Base-by-base conservation (phyloP, 1,140 invertebrate species). In the Eubasilissa regina region DNA sequence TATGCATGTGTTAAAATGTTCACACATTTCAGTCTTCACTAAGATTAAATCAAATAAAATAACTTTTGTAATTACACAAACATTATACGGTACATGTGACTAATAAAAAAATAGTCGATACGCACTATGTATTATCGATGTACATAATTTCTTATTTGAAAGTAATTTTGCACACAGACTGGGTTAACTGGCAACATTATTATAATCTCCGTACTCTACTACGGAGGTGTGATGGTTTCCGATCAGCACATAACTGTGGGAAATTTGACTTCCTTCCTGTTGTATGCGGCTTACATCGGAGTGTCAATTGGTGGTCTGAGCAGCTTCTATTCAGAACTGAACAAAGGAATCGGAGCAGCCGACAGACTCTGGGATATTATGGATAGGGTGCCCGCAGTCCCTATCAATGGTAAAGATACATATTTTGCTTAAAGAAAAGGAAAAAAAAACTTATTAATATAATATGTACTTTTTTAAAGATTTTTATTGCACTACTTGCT, bases 251-350 rank as follows among this genome's bases (percentile, higher is more conserved):
- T 99, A 56, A 96, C 95, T 7, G 94, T 99, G 48, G 98, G 98
- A 10, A 94, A 94, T 80, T 88, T 99, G 13, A 97, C 96, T 0
- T 94, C 97, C 0, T 99, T 99, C 87, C 88, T 99, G 13, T 85
- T 98, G 3, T 99, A 98, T 86, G 96, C 97, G 4, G 96, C 94
- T 0, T 99, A 98, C 85, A 95, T 97, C 45, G 97, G 96, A 3
- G 92, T 98, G 15, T 96, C 97, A 10, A 91, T 98, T 56, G 93
- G 93, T 48, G 96, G 96, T 0, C 85, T 99, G 19, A 95, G 94
- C 25, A 94, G 93, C 81, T 98, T 98, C 86, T 99, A 98, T 85
- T 94, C 96, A 0, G 97, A 99, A 85, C 85, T 99, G 79, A 99
- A 98, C 88, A 95, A 95, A 87, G 97, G 96, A 0, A 87, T 99